Conservation (phyloP, 2,888 invertebrate genomes). For the Podabrus alpinus region DNA sequence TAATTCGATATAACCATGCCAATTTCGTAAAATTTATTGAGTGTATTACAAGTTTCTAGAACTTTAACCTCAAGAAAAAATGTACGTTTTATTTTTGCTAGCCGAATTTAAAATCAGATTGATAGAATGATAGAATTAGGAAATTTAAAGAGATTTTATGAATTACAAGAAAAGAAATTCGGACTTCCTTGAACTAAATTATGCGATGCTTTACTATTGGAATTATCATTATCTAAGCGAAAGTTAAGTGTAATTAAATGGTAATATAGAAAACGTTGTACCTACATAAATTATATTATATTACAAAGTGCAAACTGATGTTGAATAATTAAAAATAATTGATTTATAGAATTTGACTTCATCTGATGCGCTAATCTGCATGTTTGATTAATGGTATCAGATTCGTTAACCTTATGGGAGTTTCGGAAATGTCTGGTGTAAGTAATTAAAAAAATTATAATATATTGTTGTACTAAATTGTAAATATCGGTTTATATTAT, state of each 20-base stretch:
- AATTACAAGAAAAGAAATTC: background rate
- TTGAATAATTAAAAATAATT: background rate
- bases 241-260: background rate
- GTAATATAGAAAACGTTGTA: background rate
- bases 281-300: too few species aligned
- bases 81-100: too few species aligned
- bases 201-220: background rate
- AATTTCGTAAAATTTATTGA: background rate
- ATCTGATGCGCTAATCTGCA: too few species aligned
- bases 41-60: background rate
- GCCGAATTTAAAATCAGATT: background rate
- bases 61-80: background rate
- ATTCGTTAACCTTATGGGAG: too few species aligned
- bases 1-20: background rate
- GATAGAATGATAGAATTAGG: background rate
- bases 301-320: background rate
- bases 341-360: background rate
- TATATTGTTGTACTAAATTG: too few species aligned
- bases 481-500: too few species aligned
- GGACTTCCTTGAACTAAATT: background rate
- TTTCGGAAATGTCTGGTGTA: too few species aligned
- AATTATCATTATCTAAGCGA: background rate
- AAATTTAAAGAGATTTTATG: background rate
- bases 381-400: too few species aligned
- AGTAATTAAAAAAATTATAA: too few species aligned